Base-by-base conservation (phyloP, 2,888 invertebrate genomes). In the Gandaritis pyraliata region DNA sequence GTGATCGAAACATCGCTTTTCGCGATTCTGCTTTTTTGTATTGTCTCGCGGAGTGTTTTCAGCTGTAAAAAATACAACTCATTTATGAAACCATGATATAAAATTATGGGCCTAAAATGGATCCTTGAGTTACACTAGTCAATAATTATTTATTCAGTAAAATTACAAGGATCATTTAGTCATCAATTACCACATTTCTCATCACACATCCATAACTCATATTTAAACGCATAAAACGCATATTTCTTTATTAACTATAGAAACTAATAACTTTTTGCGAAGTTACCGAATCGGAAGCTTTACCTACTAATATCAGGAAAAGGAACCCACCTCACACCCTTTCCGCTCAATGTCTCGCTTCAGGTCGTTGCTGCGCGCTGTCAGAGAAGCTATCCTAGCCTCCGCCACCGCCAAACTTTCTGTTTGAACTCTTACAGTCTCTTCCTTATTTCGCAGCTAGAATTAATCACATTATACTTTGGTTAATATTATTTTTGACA, bases 371-470 rank as follows among this genome's bases (percentile, higher is more conserved):
- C 75, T 77, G 48, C 78, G 80, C 50, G 72, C 72, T 0, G 72
- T 72, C 29, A 88, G 81, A 16, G 73, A 66, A 4, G 81, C 75
- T 62, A 89, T 86, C 41, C 89, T 75, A n/a, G 75, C 77, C 72
- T 90, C 90, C 0, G 90, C 90, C 47, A 86, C 78, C 0, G 79
- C 72, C 38, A 91, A 70, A 59, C 88, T 89, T 66, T 85, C 86
- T 10, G 79, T 75, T 72, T 91, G 91, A 41, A 90, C 83, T 1
- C 82, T 76, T 11, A 90, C 81, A 36, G 88, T 90, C 70, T 91
- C 88, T 58, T 91, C 91, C 55, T 85, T 87, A 67, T 90, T 89
- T 60, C 85, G 79, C 29, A 91, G 64, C 91, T 91, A 69, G 0
- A 38, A 43, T 23, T 15, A 49, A n/a, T 15, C 16, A 15, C 23